Base-by-base conservation (phyloP, 2,113 vertebrate genomes). In the Clarias magur region DNA sequence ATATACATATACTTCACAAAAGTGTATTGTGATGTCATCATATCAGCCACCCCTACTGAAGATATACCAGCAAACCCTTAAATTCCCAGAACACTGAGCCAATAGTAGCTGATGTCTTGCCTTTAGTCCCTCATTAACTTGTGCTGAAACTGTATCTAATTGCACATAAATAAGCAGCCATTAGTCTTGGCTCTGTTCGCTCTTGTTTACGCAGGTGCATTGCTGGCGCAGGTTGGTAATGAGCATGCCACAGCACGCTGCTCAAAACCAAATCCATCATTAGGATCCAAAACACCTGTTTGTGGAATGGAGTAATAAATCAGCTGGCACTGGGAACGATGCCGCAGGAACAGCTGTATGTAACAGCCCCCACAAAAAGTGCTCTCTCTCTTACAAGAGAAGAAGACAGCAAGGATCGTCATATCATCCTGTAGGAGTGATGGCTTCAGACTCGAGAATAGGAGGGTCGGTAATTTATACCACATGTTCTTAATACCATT, bases 251-350 rank as follows among this genome's bases (percentile, higher is more conserved):
- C 42, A 70, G 79, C 76, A 88, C 48, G 62, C 80, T 30, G 23
- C 75, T 76, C 54, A 16, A 89, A 85, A 86, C 68, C 30, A 73
- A 88, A 90, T 89, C 88, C 82, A 80, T 89, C 84, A 76, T 90
- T 89, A 89, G 27, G 48, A 72, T 88, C 86, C 76, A 86, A 86
- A 89, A 88, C 89, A 88, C 90, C 88, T 89, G 88, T 83, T 88
- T 91, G 63, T 72, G 76, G 76, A 82, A 72, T 48, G 56, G 81
- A 75, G 82, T 38, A 62, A 80, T 84, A 85, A 57, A 85, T 70
- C 81, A 86, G 87, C 87, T 86, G 73, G 60, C 82, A 79, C 73
- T 5, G 56, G 48, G 27, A 84, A 75, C 23, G 48, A 78, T 56
- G 48, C 34, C 3, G 21, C 68, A 73, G 57, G 65, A 82, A 80